Conservation (phyloP, 2,888 invertebrate species). For the Diarsia rubi region DNA sequence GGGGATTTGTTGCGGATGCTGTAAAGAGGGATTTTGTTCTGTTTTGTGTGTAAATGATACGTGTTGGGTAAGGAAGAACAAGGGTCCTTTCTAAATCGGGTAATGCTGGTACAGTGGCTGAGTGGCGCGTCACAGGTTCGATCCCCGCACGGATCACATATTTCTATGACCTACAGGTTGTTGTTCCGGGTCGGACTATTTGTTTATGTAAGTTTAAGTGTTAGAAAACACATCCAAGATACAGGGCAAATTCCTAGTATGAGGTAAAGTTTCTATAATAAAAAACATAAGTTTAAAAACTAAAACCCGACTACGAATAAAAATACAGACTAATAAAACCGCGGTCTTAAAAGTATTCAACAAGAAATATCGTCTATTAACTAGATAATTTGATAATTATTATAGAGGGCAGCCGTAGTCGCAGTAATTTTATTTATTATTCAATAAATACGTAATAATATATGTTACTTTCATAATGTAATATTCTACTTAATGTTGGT, state of each 20-base stretch:
- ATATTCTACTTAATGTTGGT: too few relatives aligned
- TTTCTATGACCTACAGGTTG: neutral
- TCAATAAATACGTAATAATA: too few relatives aligned
- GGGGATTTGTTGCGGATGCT: conserved; percentile 20
- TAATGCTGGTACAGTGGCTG: too few relatives aligned
- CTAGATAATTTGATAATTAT: too few relatives aligned
- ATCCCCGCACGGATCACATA: neutral
- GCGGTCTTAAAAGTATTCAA: too few relatives aligned
- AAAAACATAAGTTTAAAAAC: too few relatives aligned
- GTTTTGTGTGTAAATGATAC: conserved; percentile 39
- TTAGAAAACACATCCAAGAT: neutral
- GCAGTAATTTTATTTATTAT: too few relatives aligned
- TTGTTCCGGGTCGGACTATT: neutral
- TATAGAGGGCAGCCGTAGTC: too few relatives aligned
- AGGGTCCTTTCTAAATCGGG: neutral
- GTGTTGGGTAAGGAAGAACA: neutral
- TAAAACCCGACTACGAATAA: too few relatives aligned
- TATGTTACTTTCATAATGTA: too few relatives aligned
- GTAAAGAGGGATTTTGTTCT: conserved; percentile 32
- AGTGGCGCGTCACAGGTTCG: neutral
- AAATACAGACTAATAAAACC: too few relatives aligned
- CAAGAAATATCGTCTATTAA: too few relatives aligned
- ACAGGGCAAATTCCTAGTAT: neutral
- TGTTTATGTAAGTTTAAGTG: neutral
- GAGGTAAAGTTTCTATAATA: neutral